Base-by-base conservation (phyloP, 2,797 vertebrate genomes). In the Lagodon rhomboides region DNA sequence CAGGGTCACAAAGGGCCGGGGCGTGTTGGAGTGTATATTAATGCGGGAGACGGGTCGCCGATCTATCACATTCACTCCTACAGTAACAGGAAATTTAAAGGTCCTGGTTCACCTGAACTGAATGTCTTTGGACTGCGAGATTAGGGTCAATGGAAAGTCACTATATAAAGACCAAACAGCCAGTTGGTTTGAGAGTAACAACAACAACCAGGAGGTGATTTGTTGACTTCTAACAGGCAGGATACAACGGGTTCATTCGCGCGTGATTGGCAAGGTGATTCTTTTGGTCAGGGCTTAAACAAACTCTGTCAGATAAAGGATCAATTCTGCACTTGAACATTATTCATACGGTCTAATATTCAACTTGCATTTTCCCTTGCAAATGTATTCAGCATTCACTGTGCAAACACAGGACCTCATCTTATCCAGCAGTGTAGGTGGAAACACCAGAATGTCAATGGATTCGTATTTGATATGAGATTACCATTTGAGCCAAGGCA, bases 371-470 rank as follows among this genome's bases (percentile, higher is more conserved):
- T 78, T 70, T 47, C 15, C 60, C 13, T 30, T 30, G 44, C 47
- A 38, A 69, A 53, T 27, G 17, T 46, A 68, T 80, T 74, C 49
- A 43, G 16, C 54, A 68, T 79, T 50, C n/a, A 3, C 27, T 34
- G 23, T 64, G 67, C 53, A 65, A 80, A 63, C 73, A 64, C n/a
- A 38, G 10, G n/a, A n/a, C 25, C 23, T 63, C 15, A 72, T 79
- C 58, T 72, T 59, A 59, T 50, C 64, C 61, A 70, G 71, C 65
- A 75, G 47, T 63, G 22, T 30, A 23, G 22, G 38, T 55, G 55
- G 71, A 68, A 82, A 47, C 75, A 54, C 38, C 67, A 30, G 41
- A 66, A 69, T 73, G 75, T 46, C 60, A 55, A 76, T 71, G 59
- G 34, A 34, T 55, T 59, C 38, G 27, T 65, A 49, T 74, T 44